Evolutionary conservation across 2,113 vertebrate species (phyloP).

Genomic region (Pavo muticus): DNA sequence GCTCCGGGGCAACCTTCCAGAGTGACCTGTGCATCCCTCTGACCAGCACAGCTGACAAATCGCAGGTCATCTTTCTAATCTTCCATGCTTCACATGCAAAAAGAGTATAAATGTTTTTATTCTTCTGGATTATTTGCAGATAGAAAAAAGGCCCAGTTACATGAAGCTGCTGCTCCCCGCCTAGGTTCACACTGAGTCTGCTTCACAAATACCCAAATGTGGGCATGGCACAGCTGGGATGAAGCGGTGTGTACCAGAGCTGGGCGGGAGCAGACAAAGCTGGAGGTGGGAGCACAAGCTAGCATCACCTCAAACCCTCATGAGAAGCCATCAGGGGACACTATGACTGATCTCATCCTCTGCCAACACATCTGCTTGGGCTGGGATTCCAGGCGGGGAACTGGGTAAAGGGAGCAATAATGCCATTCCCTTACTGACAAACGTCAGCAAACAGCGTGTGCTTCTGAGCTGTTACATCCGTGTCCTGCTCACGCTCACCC

Average conservation of each 20-base stretch:
- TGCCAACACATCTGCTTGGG: constrained; percentile 46
- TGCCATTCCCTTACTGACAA: background rate
- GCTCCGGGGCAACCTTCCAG: background rate
- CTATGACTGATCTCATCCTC: constrained; percentile 20
- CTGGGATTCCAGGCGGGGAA: background rate
- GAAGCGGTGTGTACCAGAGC: background rate
- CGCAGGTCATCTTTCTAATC: background rate
- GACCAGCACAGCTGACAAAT: background rate
- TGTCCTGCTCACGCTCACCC: background rate
- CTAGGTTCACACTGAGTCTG: background rate
- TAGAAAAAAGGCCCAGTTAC: background rate
- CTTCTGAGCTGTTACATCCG: constrained; percentile 26
- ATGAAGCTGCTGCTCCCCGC: background rate
- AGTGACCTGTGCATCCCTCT: background rate
- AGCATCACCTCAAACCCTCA: constrained; percentile 17
- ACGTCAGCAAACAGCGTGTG: constrained; percentile 16
- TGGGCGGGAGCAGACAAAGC: background rate
- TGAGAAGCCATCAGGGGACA: constrained; percentile 46
- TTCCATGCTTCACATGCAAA: background rate
- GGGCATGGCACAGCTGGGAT: background rate
- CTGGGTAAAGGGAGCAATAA: background rate
- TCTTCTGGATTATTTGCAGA: constrained; percentile 12
- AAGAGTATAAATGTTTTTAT: background rate
- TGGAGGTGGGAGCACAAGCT: background rate
- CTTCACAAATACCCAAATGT: background rate